These are phyloP conservation scores for Solenopsis invicta DNA, from an alignment of 1,140 invertebrate genomes.

Conservation along the genomic window DNA sequence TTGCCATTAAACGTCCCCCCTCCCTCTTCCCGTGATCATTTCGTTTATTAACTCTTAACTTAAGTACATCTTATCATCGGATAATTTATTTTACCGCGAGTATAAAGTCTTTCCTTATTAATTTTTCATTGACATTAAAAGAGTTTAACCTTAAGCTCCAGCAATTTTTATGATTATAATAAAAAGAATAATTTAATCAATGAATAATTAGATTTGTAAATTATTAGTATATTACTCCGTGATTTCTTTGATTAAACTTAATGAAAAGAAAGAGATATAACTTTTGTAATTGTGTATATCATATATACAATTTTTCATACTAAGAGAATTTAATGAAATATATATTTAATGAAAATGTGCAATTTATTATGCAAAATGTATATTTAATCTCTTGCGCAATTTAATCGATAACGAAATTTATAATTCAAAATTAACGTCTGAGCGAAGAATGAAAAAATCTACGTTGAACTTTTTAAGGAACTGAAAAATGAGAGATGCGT, in stretches of 20 bases:
- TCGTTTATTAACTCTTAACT: constrained; percentile 32
- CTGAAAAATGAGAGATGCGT: neutral
- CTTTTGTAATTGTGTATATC: too few species aligned
- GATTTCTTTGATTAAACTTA: neutral
- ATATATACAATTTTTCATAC: too few species aligned
- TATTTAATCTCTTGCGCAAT: neutral
- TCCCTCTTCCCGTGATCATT: neutral
- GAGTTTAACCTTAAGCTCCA: neutral
- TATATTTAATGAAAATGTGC: too few species aligned
- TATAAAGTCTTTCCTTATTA: constrained; percentile 9
- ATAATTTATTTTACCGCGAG: constrained; percentile 8
- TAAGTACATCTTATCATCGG: neutral
- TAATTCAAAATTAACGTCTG: neutral
- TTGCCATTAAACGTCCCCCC: constrained; percentile 13
- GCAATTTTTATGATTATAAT: neutral
- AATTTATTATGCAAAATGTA: neutral
- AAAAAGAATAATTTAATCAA: neutral
- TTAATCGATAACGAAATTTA: neutral
- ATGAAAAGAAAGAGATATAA: neutral
- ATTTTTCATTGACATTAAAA: neutral
- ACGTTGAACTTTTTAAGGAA: neutral
- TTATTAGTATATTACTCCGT: neutral
- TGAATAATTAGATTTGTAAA: constrained; percentile 20
- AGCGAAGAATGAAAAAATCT: neutral
- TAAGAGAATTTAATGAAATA: too few species aligned